Conservation (phyloP, 2,888 invertebrate species). For the Fabriciana adippe region DNA sequence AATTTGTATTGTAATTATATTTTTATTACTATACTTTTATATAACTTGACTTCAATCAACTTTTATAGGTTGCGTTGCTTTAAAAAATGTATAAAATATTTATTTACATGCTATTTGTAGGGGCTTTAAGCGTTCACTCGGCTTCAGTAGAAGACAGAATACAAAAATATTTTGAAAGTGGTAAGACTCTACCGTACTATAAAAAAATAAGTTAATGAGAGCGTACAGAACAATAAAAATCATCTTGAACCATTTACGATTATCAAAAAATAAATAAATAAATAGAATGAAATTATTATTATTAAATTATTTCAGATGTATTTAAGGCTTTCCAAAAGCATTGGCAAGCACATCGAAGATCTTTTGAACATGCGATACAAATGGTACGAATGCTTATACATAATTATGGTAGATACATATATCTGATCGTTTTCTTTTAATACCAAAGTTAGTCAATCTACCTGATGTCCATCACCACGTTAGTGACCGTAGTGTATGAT, state of each 20-base stretch:
- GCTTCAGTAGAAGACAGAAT: conserved; percentile 27
- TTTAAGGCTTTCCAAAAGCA: conserved; percentile 40
- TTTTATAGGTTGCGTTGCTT: background rate
- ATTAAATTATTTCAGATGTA: conserved; percentile 45
- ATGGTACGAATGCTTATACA: conserved; percentile 41
- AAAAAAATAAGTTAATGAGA: too few relatives aligned
- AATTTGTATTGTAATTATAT: conserved; percentile 11
- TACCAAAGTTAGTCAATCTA: too few relatives aligned
- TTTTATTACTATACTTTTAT: conserved; percentile 1
- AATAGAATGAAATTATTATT: background rate
- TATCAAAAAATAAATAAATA: too few relatives aligned
- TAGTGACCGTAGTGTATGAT: too few relatives aligned
- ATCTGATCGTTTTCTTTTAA: background rate
- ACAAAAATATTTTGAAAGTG: conserved; percentile 46
- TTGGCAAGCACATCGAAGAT: conserved; percentile 49
- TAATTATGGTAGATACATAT: background rate
- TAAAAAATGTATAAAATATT: conserved; percentile 16
- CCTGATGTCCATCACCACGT: too few relatives aligned
- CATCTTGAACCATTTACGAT: too few relatives aligned
- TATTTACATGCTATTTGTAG: background rate
- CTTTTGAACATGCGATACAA: conserved; percentile 51
- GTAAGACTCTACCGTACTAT: conserved; percentile 42
- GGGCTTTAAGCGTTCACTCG: conserved; percentile 20
- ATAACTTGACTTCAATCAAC: background rate
- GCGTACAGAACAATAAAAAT: too few relatives aligned